These are phyloP conservation scores for Campylomormyrus numenius DNA, from an alignment of 2,113 vertebrate species.

Conservation along the genomic window DNA sequence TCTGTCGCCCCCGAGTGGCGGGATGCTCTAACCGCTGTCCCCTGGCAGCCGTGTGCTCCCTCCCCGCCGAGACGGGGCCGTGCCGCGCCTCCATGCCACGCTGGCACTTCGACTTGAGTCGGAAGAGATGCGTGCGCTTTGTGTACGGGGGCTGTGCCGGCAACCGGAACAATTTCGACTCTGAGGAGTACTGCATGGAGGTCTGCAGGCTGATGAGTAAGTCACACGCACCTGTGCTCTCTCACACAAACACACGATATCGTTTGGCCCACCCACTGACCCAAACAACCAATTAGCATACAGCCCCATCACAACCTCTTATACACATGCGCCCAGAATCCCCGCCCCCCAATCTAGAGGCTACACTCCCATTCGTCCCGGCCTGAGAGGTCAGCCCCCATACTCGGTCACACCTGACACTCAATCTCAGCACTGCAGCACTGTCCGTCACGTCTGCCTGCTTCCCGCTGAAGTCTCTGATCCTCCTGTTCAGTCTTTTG, in stretches of 20 bases:
- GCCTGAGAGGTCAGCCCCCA: background rate
- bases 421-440: background rate
- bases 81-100: constrained; percentile 88
- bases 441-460: background rate
- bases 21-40: constrained; percentile 21
- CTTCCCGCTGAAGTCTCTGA: background rate
- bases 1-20: constrained; percentile 3
- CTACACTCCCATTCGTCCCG: background rate
- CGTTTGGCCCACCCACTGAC: background rate
- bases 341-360: background rate
- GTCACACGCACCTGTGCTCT: constrained; percentile 20
- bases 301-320: background rate
- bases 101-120: constrained; percentile 86
- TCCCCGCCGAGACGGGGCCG: constrained; percentile 83
- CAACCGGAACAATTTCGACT: constrained; percentile 99
- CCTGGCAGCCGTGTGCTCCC: constrained; percentile 92
- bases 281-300: background rate
- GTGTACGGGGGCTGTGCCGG: constrained; percentile 97
- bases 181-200: constrained; percentile 94
- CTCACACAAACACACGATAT: background rate
- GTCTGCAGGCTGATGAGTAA: constrained; percentile 67
- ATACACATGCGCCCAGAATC: background rate
- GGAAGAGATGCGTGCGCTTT: constrained; percentile 83
- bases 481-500: background rate
- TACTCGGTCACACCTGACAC: background rate